Evolutionary conservation across 2,797 vertebrate species (phyloP).

Genomic region (Anguilla pacifica): DNA sequence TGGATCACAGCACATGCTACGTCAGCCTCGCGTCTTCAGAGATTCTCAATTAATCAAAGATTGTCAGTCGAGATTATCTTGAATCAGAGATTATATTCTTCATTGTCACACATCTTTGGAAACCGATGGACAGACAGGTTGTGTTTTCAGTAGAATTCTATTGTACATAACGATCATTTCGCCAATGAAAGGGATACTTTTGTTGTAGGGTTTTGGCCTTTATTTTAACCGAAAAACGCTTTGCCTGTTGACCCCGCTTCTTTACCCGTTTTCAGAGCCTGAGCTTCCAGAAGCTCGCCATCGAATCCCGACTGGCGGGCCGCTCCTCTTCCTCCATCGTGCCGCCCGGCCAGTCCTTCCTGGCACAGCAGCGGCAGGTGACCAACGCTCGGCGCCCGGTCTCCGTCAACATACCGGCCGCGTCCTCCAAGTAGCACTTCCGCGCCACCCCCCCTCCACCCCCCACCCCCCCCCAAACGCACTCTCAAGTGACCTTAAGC

Average conservation of each 20-base stretch:
- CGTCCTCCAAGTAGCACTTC: constrained; percentile 79
- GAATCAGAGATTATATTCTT: neutral
- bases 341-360: constrained; percentile 81
- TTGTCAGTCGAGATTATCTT: neutral
- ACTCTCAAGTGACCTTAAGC: constrained; percentile 93
- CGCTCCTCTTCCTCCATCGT: constrained; percentile 56
- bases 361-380: constrained; percentile 91
- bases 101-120: neutral
- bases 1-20: neutral
- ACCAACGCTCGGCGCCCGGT: constrained; percentile 82
- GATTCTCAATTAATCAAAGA: too few relatives aligned
- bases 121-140: too few relatives aligned
- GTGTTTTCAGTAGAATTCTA: too few relatives aligned
- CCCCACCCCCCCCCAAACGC: constrained; percentile 26
- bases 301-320: constrained; percentile 85
- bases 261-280: constrained; percentile 77
- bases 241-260: neutral
- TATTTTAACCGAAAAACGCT: neutral
- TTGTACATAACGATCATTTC: too few relatives aligned
- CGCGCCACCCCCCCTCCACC: constrained; percentile 33
- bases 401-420: constrained; percentile 77
- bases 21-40: neutral
- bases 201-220: neutral
- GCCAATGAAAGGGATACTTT: neutral
- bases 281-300: constrained; percentile 89